phyloP scores from a whole-genome alignment of 2,113 vertebrate species.

The Ramphastos sulfuratus region DNA sequence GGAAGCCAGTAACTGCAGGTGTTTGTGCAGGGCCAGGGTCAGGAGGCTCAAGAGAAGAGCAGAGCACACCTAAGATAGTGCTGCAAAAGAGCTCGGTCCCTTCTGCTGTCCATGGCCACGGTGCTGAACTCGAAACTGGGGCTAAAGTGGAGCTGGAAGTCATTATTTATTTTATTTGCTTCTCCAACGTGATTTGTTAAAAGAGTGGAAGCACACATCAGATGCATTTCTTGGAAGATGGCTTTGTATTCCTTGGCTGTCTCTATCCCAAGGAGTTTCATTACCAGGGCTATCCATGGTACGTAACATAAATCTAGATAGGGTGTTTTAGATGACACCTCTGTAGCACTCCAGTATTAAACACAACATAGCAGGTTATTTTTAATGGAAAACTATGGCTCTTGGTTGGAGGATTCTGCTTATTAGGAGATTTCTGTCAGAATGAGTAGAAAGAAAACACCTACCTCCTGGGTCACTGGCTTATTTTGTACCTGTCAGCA shows the following conservation, averaged over 20 bases:
- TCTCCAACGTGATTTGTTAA: background rate
- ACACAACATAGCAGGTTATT: background rate
- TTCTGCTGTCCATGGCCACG: background rate
- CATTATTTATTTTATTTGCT: background rate
- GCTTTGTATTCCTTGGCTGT: background rate
- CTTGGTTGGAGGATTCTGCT: background rate
- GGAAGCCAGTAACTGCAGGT: background rate
- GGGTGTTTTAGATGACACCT: background rate
- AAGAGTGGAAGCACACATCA: background rate
- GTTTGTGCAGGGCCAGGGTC: background rate
- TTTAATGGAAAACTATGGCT: background rate
- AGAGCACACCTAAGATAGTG: rapidly evolving
- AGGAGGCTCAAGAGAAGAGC: background rate
- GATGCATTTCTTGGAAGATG: background rate
- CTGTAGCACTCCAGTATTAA: background rate
- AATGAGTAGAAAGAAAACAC: background rate
- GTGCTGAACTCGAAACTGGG: background rate
- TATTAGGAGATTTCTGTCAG: background rate
- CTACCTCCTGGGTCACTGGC: background rate
- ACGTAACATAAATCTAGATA: background rate
- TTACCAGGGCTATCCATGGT: background rate
- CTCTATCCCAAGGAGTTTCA: background rate
- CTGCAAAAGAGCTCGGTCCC: rapidly evolving
- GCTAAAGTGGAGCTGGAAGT: background rate
- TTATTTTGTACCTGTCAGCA: background rate